A percentile compares a stretch with the other conserved stretches of the same genome.
Evolutionary conservation across 1,140 invertebrate species (phyloP).

Genomic region (Solen grandis): DNA sequence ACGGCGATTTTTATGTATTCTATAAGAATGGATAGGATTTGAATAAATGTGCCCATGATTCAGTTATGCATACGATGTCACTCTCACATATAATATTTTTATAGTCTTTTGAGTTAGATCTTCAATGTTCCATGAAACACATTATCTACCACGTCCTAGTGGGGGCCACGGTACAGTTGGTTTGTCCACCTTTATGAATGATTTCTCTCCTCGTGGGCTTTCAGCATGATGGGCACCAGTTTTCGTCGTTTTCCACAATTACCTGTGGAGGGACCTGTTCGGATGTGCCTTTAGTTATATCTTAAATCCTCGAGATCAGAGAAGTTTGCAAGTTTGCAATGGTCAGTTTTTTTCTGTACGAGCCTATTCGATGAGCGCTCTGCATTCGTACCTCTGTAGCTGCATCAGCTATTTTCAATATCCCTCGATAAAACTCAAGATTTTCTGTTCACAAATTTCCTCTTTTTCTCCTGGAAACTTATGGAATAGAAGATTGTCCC

Average conservation of each 20-base stretch:
- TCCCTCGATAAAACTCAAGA: background rate
- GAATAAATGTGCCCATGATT: too few species aligned
- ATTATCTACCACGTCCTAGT: conserved; percentile 53
- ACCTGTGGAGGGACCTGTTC: background rate
- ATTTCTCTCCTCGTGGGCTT: background rate
- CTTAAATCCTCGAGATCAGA: background rate
- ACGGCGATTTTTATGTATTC: too few species aligned
- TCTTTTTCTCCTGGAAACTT: conserved; percentile 2
- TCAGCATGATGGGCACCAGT: background rate
- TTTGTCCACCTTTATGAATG: conserved; percentile 11
- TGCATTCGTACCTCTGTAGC: background rate
- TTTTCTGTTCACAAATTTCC: conserved; percentile 13
- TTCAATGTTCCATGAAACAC: conserved; percentile 2
- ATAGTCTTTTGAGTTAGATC: too few species aligned
- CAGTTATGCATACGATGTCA: too few species aligned
- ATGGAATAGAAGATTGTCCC: conserved; percentile 29
- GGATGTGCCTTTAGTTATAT: background rate
- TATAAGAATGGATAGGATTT: too few species aligned
- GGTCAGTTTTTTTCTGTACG: background rate
- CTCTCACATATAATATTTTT: too few species aligned
- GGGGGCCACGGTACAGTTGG: conserved; percentile 17
- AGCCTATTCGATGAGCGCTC: conserved; percentile 8
- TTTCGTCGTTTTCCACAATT: background rate
- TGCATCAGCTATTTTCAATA: background rate
- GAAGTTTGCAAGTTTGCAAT: background rate